These are phyloP conservation scores for Spea multiplicata DNA, from an alignment of 2,113 vertebrate genomes.

Conservation along the genomic window DNA sequence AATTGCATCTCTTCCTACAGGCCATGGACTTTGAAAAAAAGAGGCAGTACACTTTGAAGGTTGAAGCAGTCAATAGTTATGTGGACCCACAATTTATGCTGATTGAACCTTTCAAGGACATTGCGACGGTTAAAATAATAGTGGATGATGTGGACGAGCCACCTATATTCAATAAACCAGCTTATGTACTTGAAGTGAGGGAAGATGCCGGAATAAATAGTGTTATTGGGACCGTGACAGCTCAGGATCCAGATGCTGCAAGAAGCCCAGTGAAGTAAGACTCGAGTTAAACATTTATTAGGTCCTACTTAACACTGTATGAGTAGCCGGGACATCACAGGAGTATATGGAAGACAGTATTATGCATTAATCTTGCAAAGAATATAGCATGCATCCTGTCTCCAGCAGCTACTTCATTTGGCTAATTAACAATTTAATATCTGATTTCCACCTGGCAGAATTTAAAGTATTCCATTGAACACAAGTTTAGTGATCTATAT, in stretches of 20 bases:
- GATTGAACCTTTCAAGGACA: slow-evolving; percentile 84
- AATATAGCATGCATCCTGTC: too few species aligned
- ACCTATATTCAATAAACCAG: slow-evolving; percentile 78
- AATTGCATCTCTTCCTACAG: slow-evolving; percentile 57
- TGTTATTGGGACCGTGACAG: slow-evolving; percentile 77
- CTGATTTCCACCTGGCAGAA: too few species aligned
- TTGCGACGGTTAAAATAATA: slow-evolving; percentile 77
- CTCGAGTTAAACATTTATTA: neutral
- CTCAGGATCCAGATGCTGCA: slow-evolving; percentile 81
- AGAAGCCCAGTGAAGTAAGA: slow-evolving; percentile 86
- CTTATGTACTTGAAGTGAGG: slow-evolving; percentile 85
- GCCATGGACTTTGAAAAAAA: slow-evolving; percentile 87
- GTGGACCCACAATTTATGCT: slow-evolving; percentile 81
- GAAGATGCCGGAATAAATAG: slow-evolving; percentile 78
- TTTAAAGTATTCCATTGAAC: too few species aligned
- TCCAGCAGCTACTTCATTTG: too few species aligned
- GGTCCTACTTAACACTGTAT: too few species aligned
- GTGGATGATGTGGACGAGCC: slow-evolving; percentile 94
- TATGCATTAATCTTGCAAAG: too few species aligned
- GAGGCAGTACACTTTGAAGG: slow-evolving; percentile 77
- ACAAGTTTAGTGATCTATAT: too few species aligned
- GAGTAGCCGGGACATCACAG: too few species aligned
- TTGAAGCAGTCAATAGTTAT: slow-evolving; percentile 86
- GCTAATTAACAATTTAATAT: too few species aligned
- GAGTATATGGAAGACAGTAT: too few species aligned